Evolutionary conservation across 2,888 invertebrate species (phyloP).

Genomic region (Xanthia togata): DNA sequence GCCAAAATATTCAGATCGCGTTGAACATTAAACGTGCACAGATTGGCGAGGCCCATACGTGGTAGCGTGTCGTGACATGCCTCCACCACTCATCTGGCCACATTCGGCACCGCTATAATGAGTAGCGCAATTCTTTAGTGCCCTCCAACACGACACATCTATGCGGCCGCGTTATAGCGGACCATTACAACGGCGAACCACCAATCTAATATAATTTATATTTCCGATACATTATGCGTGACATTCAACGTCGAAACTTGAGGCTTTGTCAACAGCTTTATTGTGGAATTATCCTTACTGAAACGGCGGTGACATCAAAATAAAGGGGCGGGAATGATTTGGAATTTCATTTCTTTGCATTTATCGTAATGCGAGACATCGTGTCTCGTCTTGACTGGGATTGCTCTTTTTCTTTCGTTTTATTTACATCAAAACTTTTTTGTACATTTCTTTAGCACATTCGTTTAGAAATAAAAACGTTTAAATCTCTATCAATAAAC

Average conservation of each 20-base stretch:
- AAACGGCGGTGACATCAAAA: constrained; percentile 75
- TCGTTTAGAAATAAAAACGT: constrained; percentile 44
- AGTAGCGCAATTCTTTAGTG: constrained; percentile 83
- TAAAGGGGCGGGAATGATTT: constrained; percentile 76
- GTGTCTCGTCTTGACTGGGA: constrained; percentile 63
- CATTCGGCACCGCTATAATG: constrained; percentile 81
- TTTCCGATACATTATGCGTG: constrained; percentile 83
- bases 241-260: constrained; percentile 75
- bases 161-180: constrained; percentile 64
- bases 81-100: constrained; percentile 75
- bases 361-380: constrained; percentile 80
- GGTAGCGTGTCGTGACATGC: constrained; percentile 76
- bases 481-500: constrained; percentile 44
- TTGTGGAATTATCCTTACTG: constrained; percentile 75
- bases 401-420: constrained; percentile 69
- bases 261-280: constrained; percentile 77
- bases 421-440: constrained; percentile 66
- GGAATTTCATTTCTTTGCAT: constrained; percentile 78
- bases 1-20: constrained; percentile 49
- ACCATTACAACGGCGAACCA: constrained; percentile 77
- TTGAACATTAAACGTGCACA: constrained; percentile 58
- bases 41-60: constrained; percentile 56
- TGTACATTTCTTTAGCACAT: constrained; percentile 29
- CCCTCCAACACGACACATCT: constrained; percentile 79
- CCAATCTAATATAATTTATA: constrained; percentile 85